Percentiles rank a stretch among this genome's conserved stretches.
These are phyloP conservation scores for Caenorhabditis macrosperma DNA, from an alignment of 2,888 invertebrate genomes.

Conservation along the genomic window DNA sequence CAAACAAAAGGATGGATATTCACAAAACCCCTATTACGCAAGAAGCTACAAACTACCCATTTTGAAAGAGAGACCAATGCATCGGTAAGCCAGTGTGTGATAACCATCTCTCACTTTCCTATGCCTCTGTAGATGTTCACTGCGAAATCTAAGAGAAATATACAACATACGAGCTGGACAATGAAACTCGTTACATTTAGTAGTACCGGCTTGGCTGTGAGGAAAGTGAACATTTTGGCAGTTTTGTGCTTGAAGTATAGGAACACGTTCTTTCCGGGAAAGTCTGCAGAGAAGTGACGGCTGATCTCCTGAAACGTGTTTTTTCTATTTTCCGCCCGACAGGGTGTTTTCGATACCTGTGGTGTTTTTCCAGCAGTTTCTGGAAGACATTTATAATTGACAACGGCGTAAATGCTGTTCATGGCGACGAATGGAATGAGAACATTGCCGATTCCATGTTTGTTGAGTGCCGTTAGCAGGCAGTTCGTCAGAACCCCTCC, in stretches of 20 bases:
- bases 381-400: conserved; percentile 67
- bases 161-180: conserved; percentile 32
- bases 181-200: conserved; percentile 35
- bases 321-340: background rate
- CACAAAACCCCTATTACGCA: no score
- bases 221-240: conserved; percentile 10
- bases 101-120: conserved; percentile 39
- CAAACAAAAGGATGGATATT: conserved; percentile 6
- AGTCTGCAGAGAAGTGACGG: conserved; percentile 56
- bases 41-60: no score
- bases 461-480: conserved; percentile 70
- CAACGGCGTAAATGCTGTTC: conserved; percentile 69
- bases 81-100: background rate
- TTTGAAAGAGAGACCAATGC: conserved; percentile 41
- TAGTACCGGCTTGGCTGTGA: conserved; percentile 14
- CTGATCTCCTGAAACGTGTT: conserved; percentile 55
- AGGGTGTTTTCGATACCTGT: conserved; percentile 56
- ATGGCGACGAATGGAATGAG: conserved; percentile 72
- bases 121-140: conserved; percentile 33
- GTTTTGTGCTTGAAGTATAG: conserved; percentile 28
- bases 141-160: conserved; percentile 50
- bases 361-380: conserved; percentile 72
- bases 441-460: conserved; percentile 66
- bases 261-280: conserved; percentile 39
- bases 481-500: conserved; percentile 73